phyloP scores from a whole-genome alignment of 2,888 invertebrate genomes.

The Agapostemon virescens region DNA sequence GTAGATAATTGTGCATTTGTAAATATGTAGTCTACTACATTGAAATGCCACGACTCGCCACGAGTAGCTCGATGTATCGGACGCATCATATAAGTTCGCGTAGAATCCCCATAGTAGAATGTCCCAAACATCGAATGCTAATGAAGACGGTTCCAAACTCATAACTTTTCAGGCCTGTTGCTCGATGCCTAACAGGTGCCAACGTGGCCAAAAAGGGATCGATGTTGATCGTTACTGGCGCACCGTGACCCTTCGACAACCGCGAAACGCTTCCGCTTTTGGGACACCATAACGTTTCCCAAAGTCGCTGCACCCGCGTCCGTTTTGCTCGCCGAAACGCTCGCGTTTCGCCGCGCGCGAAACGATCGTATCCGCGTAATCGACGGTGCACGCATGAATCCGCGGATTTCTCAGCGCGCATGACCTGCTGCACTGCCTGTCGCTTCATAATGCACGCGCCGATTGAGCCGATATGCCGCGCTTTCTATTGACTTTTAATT shows the following conservation, averaged over 20 bases:
- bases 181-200: neutral
- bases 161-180: neutral
- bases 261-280: neutral
- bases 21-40: too few species aligned
- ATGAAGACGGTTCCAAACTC: too few species aligned
- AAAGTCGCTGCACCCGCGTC: neutral
- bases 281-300: neutral
- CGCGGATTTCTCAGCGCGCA: neutral
- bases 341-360: neutral
- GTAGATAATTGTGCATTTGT: too few species aligned
- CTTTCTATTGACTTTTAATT: conserved; percentile 55
- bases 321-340: neutral
- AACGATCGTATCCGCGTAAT: conserved; percentile 8
- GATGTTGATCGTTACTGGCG: neutral
- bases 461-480: conserved; percentile 15
- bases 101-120: too few species aligned
- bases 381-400: neutral
- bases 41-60: too few species aligned
- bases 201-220: neutral
- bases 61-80: too few species aligned
- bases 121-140: too few species aligned
- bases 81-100: too few species aligned
- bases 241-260: neutral
- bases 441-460: conserved; percentile 28
- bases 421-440: conserved; percentile 2